Conservation (phyloP, 2,797 vertebrate species). For the Crax fasciolata region DNA sequence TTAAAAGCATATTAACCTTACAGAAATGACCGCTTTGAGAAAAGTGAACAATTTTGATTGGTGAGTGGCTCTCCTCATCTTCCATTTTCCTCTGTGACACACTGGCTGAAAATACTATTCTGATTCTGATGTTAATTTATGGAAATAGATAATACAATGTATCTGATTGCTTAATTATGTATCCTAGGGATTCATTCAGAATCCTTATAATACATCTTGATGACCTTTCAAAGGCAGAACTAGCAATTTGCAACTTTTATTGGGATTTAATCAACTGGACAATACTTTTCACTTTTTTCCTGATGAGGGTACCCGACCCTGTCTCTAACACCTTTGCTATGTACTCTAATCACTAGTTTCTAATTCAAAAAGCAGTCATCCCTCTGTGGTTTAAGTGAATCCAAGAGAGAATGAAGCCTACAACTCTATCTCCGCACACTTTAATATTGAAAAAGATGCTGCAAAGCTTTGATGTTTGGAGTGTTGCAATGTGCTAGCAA, state of each 20-base stretch:
- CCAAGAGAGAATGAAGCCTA: background rate
- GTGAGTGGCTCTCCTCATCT: slow-evolving; percentile 9
- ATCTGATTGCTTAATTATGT: slow-evolving; percentile 72
- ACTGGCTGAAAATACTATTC: background rate
- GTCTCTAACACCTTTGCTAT: background rate
- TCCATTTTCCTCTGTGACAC: slow-evolving; percentile 30
- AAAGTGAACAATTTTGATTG: slow-evolving; percentile 9
- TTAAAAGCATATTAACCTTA: background rate
- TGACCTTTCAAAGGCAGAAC: slow-evolving; percentile 59
- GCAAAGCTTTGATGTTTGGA: background rate
- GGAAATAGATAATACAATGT: slow-evolving; percentile 59
- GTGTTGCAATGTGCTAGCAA: background rate
- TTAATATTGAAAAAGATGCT: background rate
- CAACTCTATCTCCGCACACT: background rate
- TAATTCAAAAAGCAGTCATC: background rate
- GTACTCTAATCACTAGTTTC: background rate
- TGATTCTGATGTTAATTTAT: slow-evolving; percentile 72
- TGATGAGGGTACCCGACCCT: slow-evolving; percentile 1
- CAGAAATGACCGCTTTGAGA: background rate
- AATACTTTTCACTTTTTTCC: slow-evolving; percentile 12
- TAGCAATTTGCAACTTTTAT: slow-evolving; percentile 12
- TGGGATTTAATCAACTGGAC: slow-evolving; percentile 66
- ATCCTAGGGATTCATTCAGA: slow-evolving; percentile 42
- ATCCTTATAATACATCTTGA: slow-evolving; percentile 44
- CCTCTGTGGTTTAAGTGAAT: background rate